Base-by-base conservation (phyloP, 2,888 invertebrate species). In the Tenthredo scrophulariae region DNA sequence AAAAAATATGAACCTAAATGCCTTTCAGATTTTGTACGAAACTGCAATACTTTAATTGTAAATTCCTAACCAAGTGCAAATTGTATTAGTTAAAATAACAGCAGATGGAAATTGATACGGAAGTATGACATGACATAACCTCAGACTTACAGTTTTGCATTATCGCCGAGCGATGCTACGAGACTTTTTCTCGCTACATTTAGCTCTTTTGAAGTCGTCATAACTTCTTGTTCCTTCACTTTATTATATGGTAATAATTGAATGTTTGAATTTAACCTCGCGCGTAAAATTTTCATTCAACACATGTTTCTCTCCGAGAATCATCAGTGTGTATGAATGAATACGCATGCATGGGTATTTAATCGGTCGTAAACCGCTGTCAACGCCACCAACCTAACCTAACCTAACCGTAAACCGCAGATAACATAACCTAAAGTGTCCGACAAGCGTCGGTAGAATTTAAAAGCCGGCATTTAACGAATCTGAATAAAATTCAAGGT, bases 151-250 rank as follows among this genome's bases (percentile, higher is more conserved):
- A 92, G 95, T 85, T 95, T 95, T 2, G 95, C 94, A 92, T 96
- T 96, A 80, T 97, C 97, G 10, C 96, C 96, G 9, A 97, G 93
- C 0, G 95, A 95, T 26, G 95, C 94, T 85, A 95, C 95, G 70
- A 96, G 93, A 87, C 94, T 95, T 86, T 95, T 95, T 86, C 96
- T 94, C 6, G 95, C 95, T 86, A 95, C 92, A 89, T 95, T 96
- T 86, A 96, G 92, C 94, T 93, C 93, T 82, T 92, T 93, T 3
- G 91, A 91, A 40, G 91, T 90, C 5, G 93, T 92, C 92, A 92
- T 93, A 40, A 54, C 72, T 33, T 67, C 13, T 67, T 15, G 1
- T 33, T 33, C 6, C 5, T 67, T 33, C 29, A 67, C 67, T 67
- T 67, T 67, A 33, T 33, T 33, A 15, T 26, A 33, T 3, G 18